Percentiles rank a stretch among this genome's conserved stretches.
Conservation (phyloP, 2,113 vertebrate species). For the Canis aureus region DNA sequence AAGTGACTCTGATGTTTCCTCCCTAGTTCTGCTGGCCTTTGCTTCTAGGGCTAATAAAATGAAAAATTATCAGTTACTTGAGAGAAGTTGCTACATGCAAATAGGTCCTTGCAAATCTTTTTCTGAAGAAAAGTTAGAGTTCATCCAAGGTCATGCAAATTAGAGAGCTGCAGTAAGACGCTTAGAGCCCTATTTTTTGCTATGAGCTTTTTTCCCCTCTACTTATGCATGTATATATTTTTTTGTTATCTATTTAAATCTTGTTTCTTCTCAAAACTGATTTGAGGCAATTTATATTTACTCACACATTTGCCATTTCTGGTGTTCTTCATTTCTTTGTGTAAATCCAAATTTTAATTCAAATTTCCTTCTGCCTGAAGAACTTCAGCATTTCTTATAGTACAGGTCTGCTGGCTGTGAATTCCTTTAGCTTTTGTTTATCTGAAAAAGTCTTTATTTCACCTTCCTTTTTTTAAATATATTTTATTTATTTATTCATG, state of each 20-base stretch:
- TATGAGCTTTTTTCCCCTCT: neutral
- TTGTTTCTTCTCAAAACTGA: neutral
- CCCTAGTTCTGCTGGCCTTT: neutral
- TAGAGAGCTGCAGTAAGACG: neutral
- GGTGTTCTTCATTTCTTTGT: neutral
- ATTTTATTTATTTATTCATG: no score
- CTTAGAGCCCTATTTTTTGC: neutral
- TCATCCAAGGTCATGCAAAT: neutral
- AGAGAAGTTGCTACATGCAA: neutral
- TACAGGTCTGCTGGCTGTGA: neutral
- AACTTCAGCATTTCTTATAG: neutral
- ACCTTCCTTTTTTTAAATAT: neutral
- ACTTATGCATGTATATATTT: neutral
- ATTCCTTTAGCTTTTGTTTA: neutral
- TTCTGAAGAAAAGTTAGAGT: neutral
- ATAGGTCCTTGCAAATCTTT: neutral
- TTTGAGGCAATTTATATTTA: conserved; percentile 11
- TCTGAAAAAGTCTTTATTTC: conserved; percentile 5
- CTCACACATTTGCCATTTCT: neutral
- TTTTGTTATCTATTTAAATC: neutral
- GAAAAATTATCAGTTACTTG: neutral
- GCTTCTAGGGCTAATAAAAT: neutral
- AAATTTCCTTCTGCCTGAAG: conserved; percentile 34
- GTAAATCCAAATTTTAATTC: neutral
- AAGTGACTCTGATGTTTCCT: neutral